Percentiles rank a stretch among this genome's conserved stretches.
These are phyloP conservation scores for Boleophthalmus pectinirostris DNA, from an alignment of 2,113 vertebrate species.

Conservation along the genomic window DNA sequence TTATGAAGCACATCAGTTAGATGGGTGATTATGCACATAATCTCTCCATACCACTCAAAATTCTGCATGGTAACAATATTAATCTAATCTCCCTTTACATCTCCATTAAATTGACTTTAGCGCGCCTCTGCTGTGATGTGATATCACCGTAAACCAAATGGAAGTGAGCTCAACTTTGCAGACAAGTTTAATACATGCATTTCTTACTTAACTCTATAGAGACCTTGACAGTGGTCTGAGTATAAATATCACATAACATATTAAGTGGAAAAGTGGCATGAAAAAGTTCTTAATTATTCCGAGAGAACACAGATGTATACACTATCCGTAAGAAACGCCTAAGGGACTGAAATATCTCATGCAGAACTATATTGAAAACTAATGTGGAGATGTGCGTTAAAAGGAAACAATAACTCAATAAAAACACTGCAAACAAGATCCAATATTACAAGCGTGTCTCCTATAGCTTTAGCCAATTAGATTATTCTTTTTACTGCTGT, in stretches of 20 bases:
- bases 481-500: not conserved
- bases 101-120: not conserved
- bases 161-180: too few species aligned
- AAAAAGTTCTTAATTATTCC: not conserved
- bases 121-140: not conserved
- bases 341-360: not conserved
- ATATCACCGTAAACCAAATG: not conserved
- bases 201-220: not conserved
- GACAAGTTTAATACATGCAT: not conserved
- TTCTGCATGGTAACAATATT: not conserved
- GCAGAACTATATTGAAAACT: conserved; percentile 1
- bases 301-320: not conserved
- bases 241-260: not conserved
- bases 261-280: not conserved
- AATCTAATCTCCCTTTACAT: not conserved
- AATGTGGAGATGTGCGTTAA: conserved; percentile 2
- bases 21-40: not conserved
- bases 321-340: not conserved
- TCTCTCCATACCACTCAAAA: not conserved
- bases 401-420: conserved; percentile 5
- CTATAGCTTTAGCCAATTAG: conserved; percentile 4
- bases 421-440: conserved; percentile 4
- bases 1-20: not conserved
- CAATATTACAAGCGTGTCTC: conserved; percentile 1
- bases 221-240: not conserved